Conservation (phyloP, 2,113 vertebrate species). For the Bos indicus region DNA sequence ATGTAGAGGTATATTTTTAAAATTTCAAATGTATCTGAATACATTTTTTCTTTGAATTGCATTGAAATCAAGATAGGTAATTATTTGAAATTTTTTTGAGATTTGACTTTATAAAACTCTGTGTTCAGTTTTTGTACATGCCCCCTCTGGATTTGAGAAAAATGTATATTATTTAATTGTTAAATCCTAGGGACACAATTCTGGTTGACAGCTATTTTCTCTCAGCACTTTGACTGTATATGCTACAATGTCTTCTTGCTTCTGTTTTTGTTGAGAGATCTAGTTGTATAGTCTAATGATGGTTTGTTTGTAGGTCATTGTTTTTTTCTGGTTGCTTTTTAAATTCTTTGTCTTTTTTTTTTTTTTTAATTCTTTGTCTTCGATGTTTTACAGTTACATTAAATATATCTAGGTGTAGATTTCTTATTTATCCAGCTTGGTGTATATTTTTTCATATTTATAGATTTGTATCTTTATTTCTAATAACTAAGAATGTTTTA, state of each 20-base stretch:
- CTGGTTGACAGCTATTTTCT: not conserved
- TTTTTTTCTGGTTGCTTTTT: not conserved
- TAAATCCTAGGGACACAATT: not conserved
- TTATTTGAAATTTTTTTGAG: constrained; percentile 16
- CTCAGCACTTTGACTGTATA: not conserved
- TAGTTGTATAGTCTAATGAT: not conserved
- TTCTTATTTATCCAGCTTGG: not conserved
- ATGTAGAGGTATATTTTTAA: not conserved
- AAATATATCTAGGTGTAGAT: not conserved
- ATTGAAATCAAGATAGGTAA: not conserved
- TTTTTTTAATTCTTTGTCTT: not conserved
- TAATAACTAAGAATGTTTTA: not conserved
- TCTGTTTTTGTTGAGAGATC: not conserved
- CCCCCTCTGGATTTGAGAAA: not conserved
- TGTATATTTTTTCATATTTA: not conserved
- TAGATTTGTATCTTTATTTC: not conserved
- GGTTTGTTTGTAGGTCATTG: not conserved
- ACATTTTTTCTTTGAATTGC: not conserved
- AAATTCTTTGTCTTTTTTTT: not conserved
- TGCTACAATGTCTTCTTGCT: not conserved
- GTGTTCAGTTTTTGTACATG: not conserved
- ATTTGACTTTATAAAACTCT: not conserved
- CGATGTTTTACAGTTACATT: not conserved
- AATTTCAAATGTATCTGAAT: not conserved
- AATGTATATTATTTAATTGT: not conserved